These are phyloP conservation scores for Empidonax traillii DNA, from an alignment of 2,113 vertebrate species.

Conservation along the genomic window DNA sequence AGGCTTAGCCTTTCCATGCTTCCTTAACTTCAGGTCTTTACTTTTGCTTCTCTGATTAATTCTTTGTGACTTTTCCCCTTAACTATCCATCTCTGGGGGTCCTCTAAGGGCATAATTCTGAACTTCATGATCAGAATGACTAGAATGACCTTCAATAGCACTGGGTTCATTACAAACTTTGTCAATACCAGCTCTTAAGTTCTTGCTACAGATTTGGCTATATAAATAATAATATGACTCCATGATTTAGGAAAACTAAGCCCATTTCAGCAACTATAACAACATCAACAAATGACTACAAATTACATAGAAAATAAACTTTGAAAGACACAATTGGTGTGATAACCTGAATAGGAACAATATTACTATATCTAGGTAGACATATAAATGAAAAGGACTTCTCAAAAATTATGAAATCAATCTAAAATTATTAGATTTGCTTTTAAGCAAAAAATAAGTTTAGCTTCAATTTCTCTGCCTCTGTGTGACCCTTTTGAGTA, in stretches of 20 bases:
- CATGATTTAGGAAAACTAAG: not conserved
- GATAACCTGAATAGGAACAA: not conserved
- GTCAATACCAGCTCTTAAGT: not conserved
- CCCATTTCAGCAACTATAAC: not conserved
- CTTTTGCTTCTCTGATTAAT: conserved; percentile 52
- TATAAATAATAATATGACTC: not conserved
- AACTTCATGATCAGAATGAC: conserved; percentile 42
- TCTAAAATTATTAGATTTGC: not conserved
- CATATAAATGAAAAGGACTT: not conserved
- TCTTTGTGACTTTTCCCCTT: conserved; percentile 36
- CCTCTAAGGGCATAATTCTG: conserved; percentile 26
- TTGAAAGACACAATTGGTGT: not conserved
- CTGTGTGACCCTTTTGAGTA: not conserved
- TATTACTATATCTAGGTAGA: not conserved
- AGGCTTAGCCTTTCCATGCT: conserved; percentile 28
- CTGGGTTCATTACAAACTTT: conserved; percentile 26
- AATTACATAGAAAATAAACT: not conserved
- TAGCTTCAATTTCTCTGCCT: not conserved
- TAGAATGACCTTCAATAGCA: conserved; percentile 17
- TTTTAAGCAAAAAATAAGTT: not conserved
- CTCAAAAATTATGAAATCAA: not conserved
- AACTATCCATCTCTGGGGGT: not conserved
- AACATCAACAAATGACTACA: not conserved
- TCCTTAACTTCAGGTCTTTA: conserved; percentile 28
- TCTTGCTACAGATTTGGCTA: not conserved